Evolutionary conservation across 2,888 invertebrate genomes (phyloP).

Genomic region (Hylaea fasciaria): DNA sequence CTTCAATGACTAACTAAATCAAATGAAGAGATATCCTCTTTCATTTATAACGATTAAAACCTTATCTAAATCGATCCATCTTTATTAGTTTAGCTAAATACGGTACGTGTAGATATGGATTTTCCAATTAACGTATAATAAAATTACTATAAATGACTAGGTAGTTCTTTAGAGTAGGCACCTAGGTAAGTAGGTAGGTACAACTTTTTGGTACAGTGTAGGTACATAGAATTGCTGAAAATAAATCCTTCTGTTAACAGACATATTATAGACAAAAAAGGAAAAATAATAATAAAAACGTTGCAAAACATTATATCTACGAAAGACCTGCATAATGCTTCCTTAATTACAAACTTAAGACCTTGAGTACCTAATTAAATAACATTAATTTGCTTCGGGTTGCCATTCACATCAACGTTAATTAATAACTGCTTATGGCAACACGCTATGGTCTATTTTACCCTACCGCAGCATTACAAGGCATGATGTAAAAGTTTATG

Average conservation of each 20-base stretch:
- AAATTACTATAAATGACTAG: neutral
- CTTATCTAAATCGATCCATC: conserved; percentile 38
- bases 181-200: too few species aligned
- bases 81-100: conserved; percentile 28
- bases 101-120: neutral
- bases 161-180: neutral
- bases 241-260: too few species aligned
- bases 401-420: too few species aligned
- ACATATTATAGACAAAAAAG: too few species aligned
- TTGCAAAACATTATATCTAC: too few species aligned
- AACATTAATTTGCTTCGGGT: too few species aligned
- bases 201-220: too few species aligned
- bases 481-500: conserved; percentile 2
- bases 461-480: conserved; percentile 27
- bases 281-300: too few species aligned
- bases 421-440: conserved; percentile 4
- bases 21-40: conserved; percentile 4
- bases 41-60: conserved; percentile 9
- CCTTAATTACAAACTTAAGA: too few species aligned
- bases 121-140: neutral
- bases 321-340: too few species aligned
- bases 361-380: too few species aligned
- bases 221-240: too few species aligned
- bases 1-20: conserved; percentile 19
- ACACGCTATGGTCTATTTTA: conserved; percentile 10